Conservation (phyloP, 1,140 invertebrate species). For the Drepana arcuata region DNA sequence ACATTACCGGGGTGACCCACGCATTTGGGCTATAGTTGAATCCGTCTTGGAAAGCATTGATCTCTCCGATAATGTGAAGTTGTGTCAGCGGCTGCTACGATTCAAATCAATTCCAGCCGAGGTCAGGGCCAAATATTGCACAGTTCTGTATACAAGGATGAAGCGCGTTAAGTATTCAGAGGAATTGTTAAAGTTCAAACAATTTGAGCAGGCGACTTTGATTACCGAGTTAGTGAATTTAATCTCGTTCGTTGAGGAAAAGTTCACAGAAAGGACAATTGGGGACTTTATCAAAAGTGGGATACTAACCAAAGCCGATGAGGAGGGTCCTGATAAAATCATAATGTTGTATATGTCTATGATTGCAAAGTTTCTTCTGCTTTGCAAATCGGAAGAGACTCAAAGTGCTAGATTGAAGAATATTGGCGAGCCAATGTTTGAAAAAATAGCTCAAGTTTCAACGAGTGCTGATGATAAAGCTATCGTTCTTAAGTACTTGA, state of each 20-base stretch:
- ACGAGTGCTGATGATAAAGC: neutral
- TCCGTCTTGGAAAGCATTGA: too few species aligned
- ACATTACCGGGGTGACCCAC: neutral
- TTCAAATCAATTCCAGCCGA: neutral
- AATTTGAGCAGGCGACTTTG: slow-evolving; percentile 10
- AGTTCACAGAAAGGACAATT: slow-evolving; percentile 12
- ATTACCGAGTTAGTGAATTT: slow-evolving; percentile 22
- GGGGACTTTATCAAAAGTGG: slow-evolving; percentile 6
- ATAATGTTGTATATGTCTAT: slow-evolving; percentile 21
- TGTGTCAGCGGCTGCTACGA: too few species aligned
- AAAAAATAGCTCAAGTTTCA: slow-evolving; percentile 10
- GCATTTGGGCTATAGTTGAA: too few species aligned
- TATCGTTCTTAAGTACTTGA: slow-evolving; percentile 1
- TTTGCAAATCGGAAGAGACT: slow-evolving; percentile 19
- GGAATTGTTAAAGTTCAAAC: neutral
- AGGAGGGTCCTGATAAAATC: neutral
- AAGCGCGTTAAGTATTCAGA: neutral
- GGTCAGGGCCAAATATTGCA: neutral
- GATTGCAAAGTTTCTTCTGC: slow-evolving; percentile 29
- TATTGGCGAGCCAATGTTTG: slow-evolving; percentile 26
- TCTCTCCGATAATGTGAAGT: too few species aligned
- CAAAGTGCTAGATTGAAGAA: slow-evolving; percentile 23
- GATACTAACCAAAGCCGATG: neutral
- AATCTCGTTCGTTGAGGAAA: slow-evolving; percentile 19
- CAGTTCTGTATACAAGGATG: neutral